Base-by-base conservation (phyloP, 2,888 invertebrate species). In the Linyphia triangularis region DNA sequence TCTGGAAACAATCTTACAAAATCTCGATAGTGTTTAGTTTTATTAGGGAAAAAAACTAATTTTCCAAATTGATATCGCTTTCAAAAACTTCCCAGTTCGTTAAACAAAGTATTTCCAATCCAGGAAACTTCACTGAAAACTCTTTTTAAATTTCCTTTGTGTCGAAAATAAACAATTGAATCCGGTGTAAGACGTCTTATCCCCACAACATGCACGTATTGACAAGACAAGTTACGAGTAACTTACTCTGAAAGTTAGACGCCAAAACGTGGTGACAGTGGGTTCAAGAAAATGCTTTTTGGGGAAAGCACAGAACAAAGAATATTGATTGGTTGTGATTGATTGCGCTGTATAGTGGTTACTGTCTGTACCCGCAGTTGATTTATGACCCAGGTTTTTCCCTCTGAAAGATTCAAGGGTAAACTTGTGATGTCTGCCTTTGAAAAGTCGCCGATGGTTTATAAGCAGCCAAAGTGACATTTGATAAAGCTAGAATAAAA, bases 301-400 rank as follows among this genome's bases (percentile, higher is more conserved):
- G 16, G 40, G 24, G 37, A 3, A 24, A 40, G 16, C 19, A 37
- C 22, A 57, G 73, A 37, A 86, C 86, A 86, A 86, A 79, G 86
- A 86, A 57, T 81, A 86, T 86, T 81, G 81, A 86, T 86, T 86
- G 73, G 19, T 10, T 6, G 37, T 86, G 86, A 86, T 86, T 79
- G 86, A 86, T 86, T 86, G 79, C 77, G 24, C n/a, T 51, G 72
- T 59, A 73, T 81, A 61, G 72, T 37, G 79, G 73, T 81, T 72
- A 78, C 72, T 79, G 33, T 81, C 72, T 37, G 69, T 22, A 67
- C 77, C 26, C 33, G 65, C 65, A 16, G 13, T 77, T 85, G 84
- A 85, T 85, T 85, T 77, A 85, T 85, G 75, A 69, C 69, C 51
- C 22, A 43, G 26, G 30, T 61, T 82, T 82, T 82, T 82, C 24